Evolutionary conservation across 2,888 invertebrate genomes (phyloP).

Genomic region (Oligia latruncula): DNA sequence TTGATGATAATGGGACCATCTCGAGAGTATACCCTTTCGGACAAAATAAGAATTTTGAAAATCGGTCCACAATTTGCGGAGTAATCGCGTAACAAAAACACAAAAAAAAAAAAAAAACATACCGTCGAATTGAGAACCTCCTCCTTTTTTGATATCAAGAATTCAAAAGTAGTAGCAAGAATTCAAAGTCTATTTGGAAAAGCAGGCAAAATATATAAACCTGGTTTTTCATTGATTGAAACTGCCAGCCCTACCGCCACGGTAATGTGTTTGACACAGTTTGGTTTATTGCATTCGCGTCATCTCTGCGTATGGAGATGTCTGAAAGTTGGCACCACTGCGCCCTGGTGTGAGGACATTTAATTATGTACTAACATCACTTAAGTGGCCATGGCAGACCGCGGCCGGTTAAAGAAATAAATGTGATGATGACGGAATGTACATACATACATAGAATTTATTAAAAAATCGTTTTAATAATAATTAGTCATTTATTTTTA

Average conservation of each 20-base stretch:
- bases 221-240: background rate
- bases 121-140: too few relatives aligned
- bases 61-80: too few relatives aligned
- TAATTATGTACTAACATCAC: constrained; percentile 10
- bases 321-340: constrained; percentile 12
- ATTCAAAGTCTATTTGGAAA: background rate
- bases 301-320: constrained; percentile 54
- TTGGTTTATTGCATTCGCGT: constrained; percentile 62
- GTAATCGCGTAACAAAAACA: too few relatives aligned
- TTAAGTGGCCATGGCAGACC: background rate
- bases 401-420: background rate
- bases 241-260: constrained; percentile 35
- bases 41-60: too few relatives aligned
- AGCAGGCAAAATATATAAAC: background rate
- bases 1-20: too few relatives aligned
- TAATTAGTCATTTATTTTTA: too few relatives aligned
- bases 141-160: too few relatives aligned
- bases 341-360: background rate
- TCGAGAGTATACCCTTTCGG: too few relatives aligned
- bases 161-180: background rate
- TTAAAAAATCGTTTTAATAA: background rate
- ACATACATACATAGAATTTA: background rate
- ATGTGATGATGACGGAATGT: background rate
- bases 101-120: too few relatives aligned
- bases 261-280: constrained; percentile 59